Base-by-base conservation (phyloP, 2,113 vertebrate genomes). In the Spheniscus mendiculus region DNA sequence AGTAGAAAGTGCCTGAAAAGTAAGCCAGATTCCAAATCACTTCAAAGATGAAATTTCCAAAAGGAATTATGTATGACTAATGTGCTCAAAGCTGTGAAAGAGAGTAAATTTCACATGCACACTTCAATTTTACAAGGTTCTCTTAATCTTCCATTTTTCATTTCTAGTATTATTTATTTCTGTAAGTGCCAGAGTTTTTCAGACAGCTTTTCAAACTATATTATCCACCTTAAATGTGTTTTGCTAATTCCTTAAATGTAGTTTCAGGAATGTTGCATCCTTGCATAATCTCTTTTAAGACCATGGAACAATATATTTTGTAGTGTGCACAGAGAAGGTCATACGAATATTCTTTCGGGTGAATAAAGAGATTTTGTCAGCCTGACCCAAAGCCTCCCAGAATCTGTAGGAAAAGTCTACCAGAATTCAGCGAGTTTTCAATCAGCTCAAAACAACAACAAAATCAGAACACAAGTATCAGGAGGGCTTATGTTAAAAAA, bases 1-100 rank as follows among this genome's bases (percentile, higher is more conserved):
- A 63, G 53, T 2, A 85, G 30, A 76, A 96, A 85, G 63, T 63
- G 59, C 55, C 62, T 86, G 74, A 94, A 95, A 91, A 95, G 66
- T 26, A 85, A 83, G 45, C 6, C 71, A 93, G 74, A 91, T 79
- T 89, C 62, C 53, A 89, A 90, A 83, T 85, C 65, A 47, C 63
- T 94, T 93, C 84, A 86, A 77, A 96, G 82, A 83, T 47, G 11
- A 83, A 70, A 90, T 86, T 91, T 97, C 63, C 84, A 73, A 77
- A 85, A 88, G 38, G 67, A 93, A 90, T 89, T 90, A 93, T 40
- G 45, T 78, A 80, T 55, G 58, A 93, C 55, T 96, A 59, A 94
- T 42, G 11, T 66, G 62, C 65, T 91, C 36, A 78, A 49, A 95
- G 36, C 53, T 83, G 49, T 47, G 71, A 93, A 79, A 95, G 66